phyloP scores from a whole-genome alignment of 2,888 invertebrate genomes.

The Tenthredo distinguenda region DNA sequence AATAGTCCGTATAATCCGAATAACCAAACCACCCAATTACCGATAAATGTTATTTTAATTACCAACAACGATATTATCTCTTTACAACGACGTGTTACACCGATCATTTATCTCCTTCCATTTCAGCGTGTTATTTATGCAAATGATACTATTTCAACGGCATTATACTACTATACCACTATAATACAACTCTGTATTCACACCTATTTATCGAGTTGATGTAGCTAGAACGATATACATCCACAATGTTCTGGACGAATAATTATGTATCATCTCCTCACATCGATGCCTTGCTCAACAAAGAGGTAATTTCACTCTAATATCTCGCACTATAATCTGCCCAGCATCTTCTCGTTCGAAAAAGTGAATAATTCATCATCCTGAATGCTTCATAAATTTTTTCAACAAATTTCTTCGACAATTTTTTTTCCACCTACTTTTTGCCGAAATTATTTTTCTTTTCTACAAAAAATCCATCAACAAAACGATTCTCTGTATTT shows the following conservation, averaged over 20 bases:
- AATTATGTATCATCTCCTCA: constrained; percentile 87
- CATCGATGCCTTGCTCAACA: constrained; percentile 88
- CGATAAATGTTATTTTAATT: constrained; percentile 27
- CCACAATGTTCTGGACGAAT: constrained; percentile 91
- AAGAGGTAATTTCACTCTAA: constrained; percentile 82
- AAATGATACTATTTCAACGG: constrained; percentile 30
- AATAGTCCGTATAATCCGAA: background rate
- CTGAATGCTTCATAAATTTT: too few species aligned
- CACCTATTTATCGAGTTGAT: constrained; percentile 45
- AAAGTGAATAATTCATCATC: background rate
- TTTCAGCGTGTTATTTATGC: constrained; percentile 49
- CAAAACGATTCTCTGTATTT: constrained; percentile 60
- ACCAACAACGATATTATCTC: background rate
- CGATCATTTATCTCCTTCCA: background rate
- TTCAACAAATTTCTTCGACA: background rate
- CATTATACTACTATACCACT: background rate
- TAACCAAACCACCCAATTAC: background rate
- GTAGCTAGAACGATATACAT: constrained; percentile 44
- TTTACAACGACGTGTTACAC: constrained; percentile 37
- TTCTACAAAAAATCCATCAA: background rate
- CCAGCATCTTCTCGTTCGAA: background rate
- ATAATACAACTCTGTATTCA: background rate
- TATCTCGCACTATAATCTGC: background rate
- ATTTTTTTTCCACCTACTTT: constrained; percentile 7
- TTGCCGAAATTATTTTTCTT: constrained; percentile 47